Evolutionary conservation across 2,888 invertebrate species (phyloP).

Genomic region (Orthonevra nobilis): DNA sequence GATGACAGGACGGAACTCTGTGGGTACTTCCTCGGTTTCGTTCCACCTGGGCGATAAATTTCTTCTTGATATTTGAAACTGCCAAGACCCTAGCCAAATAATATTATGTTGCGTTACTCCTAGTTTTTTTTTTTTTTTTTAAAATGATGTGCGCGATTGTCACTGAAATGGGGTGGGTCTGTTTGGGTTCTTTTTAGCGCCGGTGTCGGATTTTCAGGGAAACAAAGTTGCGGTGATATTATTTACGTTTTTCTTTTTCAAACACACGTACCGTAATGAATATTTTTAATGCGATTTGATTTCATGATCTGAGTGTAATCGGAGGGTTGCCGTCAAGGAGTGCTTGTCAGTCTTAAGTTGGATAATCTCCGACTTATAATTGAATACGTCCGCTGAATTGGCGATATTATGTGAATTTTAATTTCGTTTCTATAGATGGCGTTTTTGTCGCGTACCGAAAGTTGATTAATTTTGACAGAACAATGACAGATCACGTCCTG

Average conservation of each 20-base stretch:
- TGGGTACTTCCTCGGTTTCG: conserved; percentile 28
- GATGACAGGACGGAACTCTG: conserved; percentile 26
- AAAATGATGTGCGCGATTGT: conserved; percentile 14
- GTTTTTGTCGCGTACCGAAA: not conserved
- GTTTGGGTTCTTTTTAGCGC: conserved; percentile 2
- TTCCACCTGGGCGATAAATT: conserved; percentile 42
- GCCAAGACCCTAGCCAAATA: conserved; percentile 11
- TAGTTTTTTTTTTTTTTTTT: not conserved
- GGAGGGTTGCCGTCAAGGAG: conserved; percentile 26
- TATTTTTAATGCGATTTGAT: conserved; percentile 38
- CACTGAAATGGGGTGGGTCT: conserved; percentile 18
- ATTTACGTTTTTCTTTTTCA: not conserved
- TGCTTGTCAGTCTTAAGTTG: conserved; percentile 3
- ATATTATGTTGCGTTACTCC: not conserved
- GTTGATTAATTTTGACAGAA: not conserved
- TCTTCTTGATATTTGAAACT: conserved; percentile 17
- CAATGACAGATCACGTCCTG: not conserved
- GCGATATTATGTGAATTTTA: conserved; percentile 20
- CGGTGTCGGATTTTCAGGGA: not conserved
- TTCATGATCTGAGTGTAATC: conserved; percentile 32
- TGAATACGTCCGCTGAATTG: conserved; percentile 1
- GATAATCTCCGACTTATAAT: conserved; percentile 4
- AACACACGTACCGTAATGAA: conserved; percentile 32
- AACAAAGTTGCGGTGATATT: not conserved
- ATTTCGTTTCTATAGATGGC: not conserved